Evolutionary conservation across 2,888 invertebrate species (phyloP).

Genomic region (Mythimna loreyi): DNA sequence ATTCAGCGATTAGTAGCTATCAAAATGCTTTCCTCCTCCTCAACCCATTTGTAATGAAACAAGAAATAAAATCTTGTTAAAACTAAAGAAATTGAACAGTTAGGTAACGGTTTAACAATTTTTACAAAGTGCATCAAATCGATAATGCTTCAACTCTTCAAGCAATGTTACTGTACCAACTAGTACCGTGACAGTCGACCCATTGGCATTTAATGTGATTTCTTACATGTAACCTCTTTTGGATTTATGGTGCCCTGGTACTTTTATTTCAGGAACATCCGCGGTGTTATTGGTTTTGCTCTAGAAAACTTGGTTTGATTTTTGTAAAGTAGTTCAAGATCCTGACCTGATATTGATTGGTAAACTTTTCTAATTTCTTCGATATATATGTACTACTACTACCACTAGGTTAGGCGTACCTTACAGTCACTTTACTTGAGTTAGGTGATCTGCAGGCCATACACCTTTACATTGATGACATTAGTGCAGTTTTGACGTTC

Average conservation of each 20-base stretch:
- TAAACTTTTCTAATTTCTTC: background rate
- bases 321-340: background rate
- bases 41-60: conserved; percentile 15
- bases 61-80: conserved; percentile 18
- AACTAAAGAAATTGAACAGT: conserved; percentile 27
- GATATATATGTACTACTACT: too few relatives aligned
- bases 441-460: too few relatives aligned
- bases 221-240: conserved; percentile 14
- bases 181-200: conserved; percentile 24
- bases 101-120: conserved; percentile 55
- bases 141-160: conserved; percentile 35
- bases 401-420: too few relatives aligned
- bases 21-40: background rate
- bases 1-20: background rate
- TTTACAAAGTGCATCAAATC: conserved; percentile 54
- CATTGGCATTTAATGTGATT: conserved; percentile 12
- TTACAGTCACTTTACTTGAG: too few relatives aligned
- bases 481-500: too few relatives aligned
- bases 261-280: conserved; percentile 3
- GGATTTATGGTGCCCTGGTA: conserved; percentile 32
- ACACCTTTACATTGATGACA: too few relatives aligned
- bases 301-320: background rate
- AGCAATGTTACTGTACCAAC: conserved; percentile 26
- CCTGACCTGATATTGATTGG: conserved; percentile 6
- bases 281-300: background rate